A percentile compares a stretch with the other conserved stretches of the same genome.
phyloP scores from a whole-genome alignment of 1,140 invertebrate species.

The Drosophila kanapiae region DNA sequence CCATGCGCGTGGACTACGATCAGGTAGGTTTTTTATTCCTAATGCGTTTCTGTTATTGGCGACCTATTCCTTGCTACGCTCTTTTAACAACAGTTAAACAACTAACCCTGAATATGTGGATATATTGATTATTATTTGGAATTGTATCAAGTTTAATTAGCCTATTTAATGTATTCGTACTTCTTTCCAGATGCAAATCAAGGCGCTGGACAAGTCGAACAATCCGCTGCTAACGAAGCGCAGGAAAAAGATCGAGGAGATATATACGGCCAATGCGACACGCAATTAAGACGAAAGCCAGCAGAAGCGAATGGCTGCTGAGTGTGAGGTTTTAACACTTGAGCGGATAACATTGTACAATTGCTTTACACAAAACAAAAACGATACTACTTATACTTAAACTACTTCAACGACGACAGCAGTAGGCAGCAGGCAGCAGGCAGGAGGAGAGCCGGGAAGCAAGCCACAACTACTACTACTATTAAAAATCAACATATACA shows the following conservation, averaged over 20 bases:
- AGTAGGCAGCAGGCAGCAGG: not conserved
- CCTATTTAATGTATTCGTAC: not conserved
- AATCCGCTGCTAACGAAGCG: constrained; percentile 96
- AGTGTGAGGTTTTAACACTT: constrained; percentile 21
- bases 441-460: not conserved
- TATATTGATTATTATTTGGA: not conserved
- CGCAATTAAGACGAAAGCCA: constrained; percentile 15
- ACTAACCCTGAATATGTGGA: not conserved
- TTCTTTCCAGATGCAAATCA: constrained; percentile 90
- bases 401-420: constrained; percentile 12
- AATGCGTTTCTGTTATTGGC: too few species aligned
- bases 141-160: not conserved
- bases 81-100: too few species aligned
- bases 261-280: constrained; percentile 44
- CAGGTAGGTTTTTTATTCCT: constrained; percentile 88
- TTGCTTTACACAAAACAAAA: constrained; percentile 30
- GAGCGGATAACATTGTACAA: constrained; percentile 48
- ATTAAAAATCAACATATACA: constrained; percentile 32
- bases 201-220: constrained; percentile 95
- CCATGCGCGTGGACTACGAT: constrained; percentile 98
- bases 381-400: constrained; percentile 21
- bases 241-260: constrained; percentile 87
- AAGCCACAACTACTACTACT: constrained; percentile 18
- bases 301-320: not conserved
- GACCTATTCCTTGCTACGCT: too few species aligned